These are phyloP conservation scores for Anabacerthia variegaticeps DNA, from an alignment of 2,797 vertebrate species.

Conservation along the genomic window DNA sequence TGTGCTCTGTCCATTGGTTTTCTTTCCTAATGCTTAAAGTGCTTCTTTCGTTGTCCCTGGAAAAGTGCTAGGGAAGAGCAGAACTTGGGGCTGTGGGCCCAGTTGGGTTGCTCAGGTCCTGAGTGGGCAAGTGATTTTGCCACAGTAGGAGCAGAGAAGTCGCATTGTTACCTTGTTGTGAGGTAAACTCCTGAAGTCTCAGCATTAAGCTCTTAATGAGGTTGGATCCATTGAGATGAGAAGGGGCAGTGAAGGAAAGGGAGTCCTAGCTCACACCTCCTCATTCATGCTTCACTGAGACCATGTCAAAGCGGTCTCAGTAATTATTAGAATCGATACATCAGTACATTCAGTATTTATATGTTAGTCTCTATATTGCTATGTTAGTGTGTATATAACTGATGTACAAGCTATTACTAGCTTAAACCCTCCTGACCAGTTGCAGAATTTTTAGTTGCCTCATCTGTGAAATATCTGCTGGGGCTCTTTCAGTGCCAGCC, in stretches of 20 bases:
- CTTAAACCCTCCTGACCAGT: not conserved
- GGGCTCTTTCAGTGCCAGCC: not conserved
- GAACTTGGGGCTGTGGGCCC: not conserved
- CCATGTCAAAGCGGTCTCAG: not conserved
- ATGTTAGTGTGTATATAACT: not conserved
- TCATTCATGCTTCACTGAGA: not conserved
- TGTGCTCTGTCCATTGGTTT: not conserved
- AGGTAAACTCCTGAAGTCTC: not conserved
- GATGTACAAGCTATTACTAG: not conserved
- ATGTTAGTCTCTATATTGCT: not conserved
- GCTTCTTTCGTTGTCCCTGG: not conserved
- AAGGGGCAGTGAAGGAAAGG: not conserved
- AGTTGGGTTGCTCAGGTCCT: not conserved
- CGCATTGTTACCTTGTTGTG: not conserved
- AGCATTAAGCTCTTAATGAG: not conserved
- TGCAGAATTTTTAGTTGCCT: not conserved
- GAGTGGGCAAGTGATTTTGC: not conserved
- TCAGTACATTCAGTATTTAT: not conserved
- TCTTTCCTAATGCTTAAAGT: not conserved
- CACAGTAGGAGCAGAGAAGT: not conserved
- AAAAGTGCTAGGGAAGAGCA: not conserved
- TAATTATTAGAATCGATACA: not conserved
- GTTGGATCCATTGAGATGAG: not conserved
- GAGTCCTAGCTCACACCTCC: not conserved
- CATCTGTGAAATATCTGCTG: not conserved